phyloP scores from a whole-genome alignment of 2,113 vertebrate species.

The Lamprologus ornatipinnis region DNA sequence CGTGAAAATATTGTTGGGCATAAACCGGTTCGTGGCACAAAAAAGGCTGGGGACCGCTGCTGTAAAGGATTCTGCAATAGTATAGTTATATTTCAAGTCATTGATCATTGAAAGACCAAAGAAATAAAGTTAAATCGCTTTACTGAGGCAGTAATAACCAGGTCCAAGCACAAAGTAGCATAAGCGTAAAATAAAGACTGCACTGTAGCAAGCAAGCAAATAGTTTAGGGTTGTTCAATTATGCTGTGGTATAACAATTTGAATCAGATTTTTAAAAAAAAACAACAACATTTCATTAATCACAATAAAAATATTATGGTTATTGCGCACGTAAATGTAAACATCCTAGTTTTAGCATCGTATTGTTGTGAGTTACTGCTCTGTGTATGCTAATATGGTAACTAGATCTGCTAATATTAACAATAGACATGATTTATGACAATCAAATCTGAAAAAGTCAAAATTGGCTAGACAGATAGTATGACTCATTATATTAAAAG shows the following conservation, averaged over 20 bases:
- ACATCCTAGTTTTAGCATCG: background rate
- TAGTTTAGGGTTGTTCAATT: background rate
- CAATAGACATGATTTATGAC: background rate
- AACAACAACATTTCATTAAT: background rate
- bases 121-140: background rate
- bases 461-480: background rate
- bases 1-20: too few species aligned
- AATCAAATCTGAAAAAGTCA: background rate
- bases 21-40: too few species aligned
- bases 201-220: background rate
- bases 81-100: background rate
- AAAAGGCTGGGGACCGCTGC: too few species aligned
- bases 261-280: accelerated
- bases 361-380: background rate
- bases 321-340: background rate
- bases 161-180: background rate
- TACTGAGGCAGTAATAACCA: background rate
- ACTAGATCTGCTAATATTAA: background rate
- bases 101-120: background rate
- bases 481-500: background rate
- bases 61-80: background rate
- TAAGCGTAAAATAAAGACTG: background rate
- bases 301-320: background rate
- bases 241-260: background rate
- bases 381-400: background rate